Base-by-base conservation (phyloP, 2,888 invertebrate species). In the Pilophorus perplexus region DNA sequence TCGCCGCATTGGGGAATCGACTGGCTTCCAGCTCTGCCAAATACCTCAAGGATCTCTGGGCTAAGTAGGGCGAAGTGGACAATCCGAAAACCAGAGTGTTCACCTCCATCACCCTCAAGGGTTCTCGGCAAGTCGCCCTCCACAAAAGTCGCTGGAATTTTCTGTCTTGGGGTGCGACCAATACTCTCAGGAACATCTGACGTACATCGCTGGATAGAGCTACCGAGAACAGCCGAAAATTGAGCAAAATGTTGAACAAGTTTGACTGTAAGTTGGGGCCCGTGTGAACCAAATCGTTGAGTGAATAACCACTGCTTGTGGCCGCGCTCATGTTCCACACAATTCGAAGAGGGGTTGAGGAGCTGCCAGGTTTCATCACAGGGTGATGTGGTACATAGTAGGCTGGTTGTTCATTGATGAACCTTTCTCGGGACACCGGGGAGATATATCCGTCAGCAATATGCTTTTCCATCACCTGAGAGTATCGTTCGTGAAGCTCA, bases 371-470 rank as follows among this genome's bases (percentile, higher is more conserved):
- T 22, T 59, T 59, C 20, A 59, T 16, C 5, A 46, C 59, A 3
- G 25, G 10, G 46, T 59, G 59, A 23, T 59, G 59, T 6, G 59
- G 59, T 12, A 59, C n/a, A 44, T 42, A 46, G 14, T 40, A 59
- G 8, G 40, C 42, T 5, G 37, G n/a, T 14, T 18, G 20, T 50
- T 23, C 18, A 20, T 6, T 16, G 50, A 10, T 6, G 22, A 8
- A 22, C 12, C 12, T 12, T 10, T 18, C 8, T 20, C 6, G 8
- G 50, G 12, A 14, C 23, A 10, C n/a, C n/a, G n/a, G n/a, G n/a
- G n/a, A n/a, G n/a, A n/a, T n/a, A n/a, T n/a, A n/a, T n/a, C n/a
- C n/a, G n/a, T n/a, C n/a, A n/a, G n/a, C n/a, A n/a, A n/a, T n/a
- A n/a, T n/a, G n/a, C n/a, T n/a, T n/a, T n/a, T n/a, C n/a, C n/a